These are phyloP conservation scores for Eilema sororculum DNA, from an alignment of 2,888 invertebrate species.

Conservation along the genomic window DNA sequence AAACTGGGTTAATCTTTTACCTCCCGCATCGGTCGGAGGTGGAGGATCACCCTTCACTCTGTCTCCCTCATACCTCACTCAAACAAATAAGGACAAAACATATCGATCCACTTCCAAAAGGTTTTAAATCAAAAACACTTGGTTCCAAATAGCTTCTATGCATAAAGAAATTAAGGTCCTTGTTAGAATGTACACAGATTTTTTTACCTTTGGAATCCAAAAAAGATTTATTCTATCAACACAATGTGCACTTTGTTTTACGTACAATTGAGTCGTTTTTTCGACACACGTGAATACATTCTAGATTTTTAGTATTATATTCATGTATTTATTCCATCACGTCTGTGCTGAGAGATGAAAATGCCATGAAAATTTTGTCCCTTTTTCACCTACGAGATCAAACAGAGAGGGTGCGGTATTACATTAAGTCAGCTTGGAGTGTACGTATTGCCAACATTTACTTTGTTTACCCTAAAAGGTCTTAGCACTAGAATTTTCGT, in stretches of 20 bases:
- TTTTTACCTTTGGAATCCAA: constrained; percentile 82
- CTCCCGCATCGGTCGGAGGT: constrained; percentile 78
- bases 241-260: constrained; percentile 73
- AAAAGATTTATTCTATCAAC: constrained; percentile 74
- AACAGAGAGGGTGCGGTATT: constrained; percentile 70
- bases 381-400: constrained; percentile 69
- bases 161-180: constrained; percentile 55
- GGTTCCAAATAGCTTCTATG: constrained; percentile 55
- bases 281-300: constrained; percentile 58
- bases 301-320: constrained; percentile 83
- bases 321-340: constrained; percentile 85
- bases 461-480: constrained; percentile 72
- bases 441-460: constrained; percentile 74
- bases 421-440: constrained; percentile 78
- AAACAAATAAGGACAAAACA: constrained; percentile 75
- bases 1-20: constrained; percentile 87
- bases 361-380: constrained; percentile 80
- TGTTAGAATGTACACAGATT: constrained; percentile 60
- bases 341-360: constrained; percentile 83
- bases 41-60: constrained; percentile 74
- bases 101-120: constrained; percentile 61
- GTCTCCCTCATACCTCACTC: constrained; percentile 70
- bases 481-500: constrained; percentile 69
- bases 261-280: constrained; percentile 71
- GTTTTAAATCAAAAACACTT: constrained; percentile 54